These are phyloP conservation scores for Autographa pulchrina DNA, from an alignment of 2,888 invertebrate species.

Conservation along the genomic window DNA sequence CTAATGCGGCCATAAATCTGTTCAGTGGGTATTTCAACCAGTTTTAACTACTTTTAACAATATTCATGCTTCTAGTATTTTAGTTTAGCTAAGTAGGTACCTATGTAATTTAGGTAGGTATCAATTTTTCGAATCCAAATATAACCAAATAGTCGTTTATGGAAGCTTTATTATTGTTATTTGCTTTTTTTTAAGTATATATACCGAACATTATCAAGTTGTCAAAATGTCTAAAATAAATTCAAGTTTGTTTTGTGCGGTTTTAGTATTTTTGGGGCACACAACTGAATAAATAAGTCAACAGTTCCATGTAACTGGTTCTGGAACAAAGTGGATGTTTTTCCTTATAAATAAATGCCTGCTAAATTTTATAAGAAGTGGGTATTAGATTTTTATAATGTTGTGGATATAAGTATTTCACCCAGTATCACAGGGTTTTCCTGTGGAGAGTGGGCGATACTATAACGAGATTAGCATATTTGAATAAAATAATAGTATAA, in stretches of 20 bases:
- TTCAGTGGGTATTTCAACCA: background rate
- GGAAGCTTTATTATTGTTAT: too few species aligned
- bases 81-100: too few species aligned
- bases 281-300: background rate
- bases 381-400: background rate
- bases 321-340: background rate
- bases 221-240: too few species aligned
- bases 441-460: background rate
- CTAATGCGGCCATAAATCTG: slow-evolving; percentile 26
- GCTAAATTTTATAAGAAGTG: background rate
- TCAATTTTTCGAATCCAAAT: too few species aligned
- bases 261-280: background rate
- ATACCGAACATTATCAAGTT: too few species aligned
- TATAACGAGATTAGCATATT: background rate
- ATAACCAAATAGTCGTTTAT: too few species aligned
- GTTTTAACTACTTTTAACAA: background rate
- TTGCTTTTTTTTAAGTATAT: too few species aligned
- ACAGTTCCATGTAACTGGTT: background rate
- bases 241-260: background rate
- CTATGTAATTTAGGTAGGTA: too few species aligned
- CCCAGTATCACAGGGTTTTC: too few species aligned
- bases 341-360: background rate
- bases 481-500: background rate
- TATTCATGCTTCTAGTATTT: background rate
- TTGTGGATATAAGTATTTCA: background rate